Evolutionary conservation across 2,888 invertebrate genomes (phyloP), one percentile per base, ranked within the genome.

Genomic region (Eugnorisma glareosa): DNA sequence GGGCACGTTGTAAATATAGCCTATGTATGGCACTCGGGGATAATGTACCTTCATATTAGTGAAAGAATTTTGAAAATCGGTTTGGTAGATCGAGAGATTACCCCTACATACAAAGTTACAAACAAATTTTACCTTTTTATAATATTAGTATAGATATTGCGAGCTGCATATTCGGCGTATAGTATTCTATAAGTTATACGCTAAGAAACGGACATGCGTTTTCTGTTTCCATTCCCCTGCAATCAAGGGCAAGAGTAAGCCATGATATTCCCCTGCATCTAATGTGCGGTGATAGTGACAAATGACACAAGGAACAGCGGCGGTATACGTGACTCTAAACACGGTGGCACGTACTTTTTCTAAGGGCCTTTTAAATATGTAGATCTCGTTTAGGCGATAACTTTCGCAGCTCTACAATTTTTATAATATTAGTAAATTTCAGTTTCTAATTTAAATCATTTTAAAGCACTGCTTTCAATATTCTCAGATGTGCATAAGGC

Each of bases 281-380:
- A 54, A 61, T 59, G 28, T 37, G 10, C 45, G 21, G 28, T 43
- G 51, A 78, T 48, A 67, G 15, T 63, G 61, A 79, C 21, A 64
- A 67, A 45, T 57, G 51, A 51, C 63, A 15, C 28, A 37, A n/a
- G 54, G 4, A 40, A 51, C n/a, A 35, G 59, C 31, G 18, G 15
- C n/a, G 66, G 59, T 81, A 66, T 67, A 75, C 59, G 69, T 69
- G 75, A 66, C 43, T 40, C 28, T 11, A 40, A 48, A 74, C 51
- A 75, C 48, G 57, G 63, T 37, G 31, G 48, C 51, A 21, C n/a
- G 68, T 18, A 11, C 18, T 43, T 40, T 57, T 64, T 64, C 61
- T 31, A 57, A 40, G 13, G 13, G 1, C 13, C 2, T 63, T 72
- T 59, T 71, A 21, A 71, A 51, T 48, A 59, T 67, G 31, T 31